These are phyloP conservation scores for Rambutsinella grinnellia DNA, from an alignment of 2,888 invertebrate species.

Conservation along the genomic window DNA sequence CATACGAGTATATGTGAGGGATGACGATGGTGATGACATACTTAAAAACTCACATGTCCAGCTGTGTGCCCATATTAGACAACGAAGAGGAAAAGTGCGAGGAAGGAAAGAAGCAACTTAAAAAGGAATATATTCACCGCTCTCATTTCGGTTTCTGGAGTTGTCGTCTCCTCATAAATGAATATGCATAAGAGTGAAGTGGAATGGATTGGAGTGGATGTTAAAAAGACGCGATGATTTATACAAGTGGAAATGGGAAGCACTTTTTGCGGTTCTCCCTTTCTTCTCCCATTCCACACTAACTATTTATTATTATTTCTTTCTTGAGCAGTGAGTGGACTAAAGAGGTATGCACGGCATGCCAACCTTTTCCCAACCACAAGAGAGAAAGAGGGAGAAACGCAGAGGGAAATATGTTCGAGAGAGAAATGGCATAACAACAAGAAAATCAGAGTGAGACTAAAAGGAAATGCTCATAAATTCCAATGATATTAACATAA, in stretches of 20 bases:
- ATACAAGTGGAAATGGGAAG: constrained; percentile 10
- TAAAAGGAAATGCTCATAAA: constrained; percentile 45
- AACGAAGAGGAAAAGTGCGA: not conserved
- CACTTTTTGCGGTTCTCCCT: constrained; percentile 3
- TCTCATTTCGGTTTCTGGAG: not conserved
- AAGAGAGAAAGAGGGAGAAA: not conserved
- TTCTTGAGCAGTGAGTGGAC: not conserved
- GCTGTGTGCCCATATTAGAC: not conserved
- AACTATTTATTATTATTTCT: constrained; percentile 2
- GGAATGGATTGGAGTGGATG: not conserved
- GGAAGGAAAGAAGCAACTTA: not conserved
- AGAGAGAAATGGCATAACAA: constrained; percentile 1
- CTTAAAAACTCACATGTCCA: not conserved
- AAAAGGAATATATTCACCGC: not conserved
- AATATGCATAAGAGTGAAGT: not conserved
- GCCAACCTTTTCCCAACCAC: not conserved
- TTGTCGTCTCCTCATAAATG: not conserved
- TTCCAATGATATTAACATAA: constrained; percentile 41
- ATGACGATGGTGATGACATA: not conserved
- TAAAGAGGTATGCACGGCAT: not conserved
- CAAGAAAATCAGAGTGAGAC: constrained; percentile 30
- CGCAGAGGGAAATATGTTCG: not conserved
- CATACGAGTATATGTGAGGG: not conserved
- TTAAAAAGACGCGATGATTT: constrained; percentile 26
- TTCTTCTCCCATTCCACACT: constrained; percentile 6